Evolutionary conservation across 2,888 invertebrate species (phyloP).

Genomic region (Cryptus viduatorius): DNA sequence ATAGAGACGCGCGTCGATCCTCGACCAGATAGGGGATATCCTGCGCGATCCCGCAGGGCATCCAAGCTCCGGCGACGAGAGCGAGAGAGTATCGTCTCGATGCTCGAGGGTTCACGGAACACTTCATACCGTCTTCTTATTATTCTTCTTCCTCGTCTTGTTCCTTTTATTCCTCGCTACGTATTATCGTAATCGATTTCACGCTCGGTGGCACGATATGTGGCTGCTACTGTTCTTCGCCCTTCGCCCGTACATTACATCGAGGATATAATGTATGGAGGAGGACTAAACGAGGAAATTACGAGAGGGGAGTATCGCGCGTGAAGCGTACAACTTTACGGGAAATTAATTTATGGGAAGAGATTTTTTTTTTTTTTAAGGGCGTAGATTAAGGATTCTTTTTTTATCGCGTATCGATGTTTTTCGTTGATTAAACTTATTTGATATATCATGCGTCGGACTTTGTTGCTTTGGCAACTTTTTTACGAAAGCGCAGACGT

Average conservation of each 20-base stretch:
- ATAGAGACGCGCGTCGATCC: slow-evolving; percentile 71
- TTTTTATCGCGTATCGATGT: neutral
- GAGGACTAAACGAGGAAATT: neutral
- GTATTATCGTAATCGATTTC: slow-evolving; percentile 59
- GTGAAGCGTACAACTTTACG: too few species aligned
- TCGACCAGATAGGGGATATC: slow-evolving; percentile 59
- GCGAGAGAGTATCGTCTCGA: slow-evolving; percentile 35
- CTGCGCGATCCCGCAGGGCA: slow-evolving; percentile 53
- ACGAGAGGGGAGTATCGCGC: neutral
- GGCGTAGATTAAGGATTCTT: neutral
- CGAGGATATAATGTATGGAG: neutral
- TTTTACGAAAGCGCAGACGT: neutral
- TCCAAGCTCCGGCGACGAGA: slow-evolving; percentile 11
- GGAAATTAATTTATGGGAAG: too few species aligned
- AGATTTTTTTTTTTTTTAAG: too few species aligned
- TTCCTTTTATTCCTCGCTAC: slow-evolving; percentile 31
- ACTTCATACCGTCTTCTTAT: slow-evolving; percentile 26
- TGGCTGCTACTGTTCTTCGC: slow-evolving; percentile 15
- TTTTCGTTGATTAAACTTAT: neutral
- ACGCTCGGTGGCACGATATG: slow-evolving; percentile 42
- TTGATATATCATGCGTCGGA: neutral
- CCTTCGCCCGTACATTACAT: neutral
- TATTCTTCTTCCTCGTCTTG: slow-evolving; percentile 19
- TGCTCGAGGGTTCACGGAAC: slow-evolving; percentile 30
- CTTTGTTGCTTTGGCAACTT: slow-evolving; percentile 1